Conservation (phyloP, 2,113 vertebrate genomes). For the Rhea pennata region DNA sequence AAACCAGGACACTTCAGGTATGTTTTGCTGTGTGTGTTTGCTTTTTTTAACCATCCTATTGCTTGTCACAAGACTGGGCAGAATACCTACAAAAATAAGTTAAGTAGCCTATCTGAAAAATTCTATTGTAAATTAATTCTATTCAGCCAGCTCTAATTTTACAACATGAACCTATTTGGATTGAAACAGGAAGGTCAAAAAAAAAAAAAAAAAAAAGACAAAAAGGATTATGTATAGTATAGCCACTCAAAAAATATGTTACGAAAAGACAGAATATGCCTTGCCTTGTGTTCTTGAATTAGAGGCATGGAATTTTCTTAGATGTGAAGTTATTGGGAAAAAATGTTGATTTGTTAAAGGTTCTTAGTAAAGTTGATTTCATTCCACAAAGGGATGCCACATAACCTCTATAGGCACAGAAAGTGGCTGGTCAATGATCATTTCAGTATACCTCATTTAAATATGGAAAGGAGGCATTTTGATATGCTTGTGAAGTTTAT, state of each 20-base stretch:
- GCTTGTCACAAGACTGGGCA: background rate
- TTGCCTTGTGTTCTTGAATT: background rate
- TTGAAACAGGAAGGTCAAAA: background rate
- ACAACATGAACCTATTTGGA: background rate
- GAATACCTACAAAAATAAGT: background rate
- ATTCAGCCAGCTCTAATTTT: background rate
- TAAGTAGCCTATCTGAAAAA: background rate
- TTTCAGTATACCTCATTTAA: background rate
- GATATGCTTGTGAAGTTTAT: background rate
- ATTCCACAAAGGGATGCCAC: background rate
- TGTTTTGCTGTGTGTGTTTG: background rate
- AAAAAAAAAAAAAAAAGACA: background rate
- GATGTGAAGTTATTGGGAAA: background rate
- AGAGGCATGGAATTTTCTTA: background rate
- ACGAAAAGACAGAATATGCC: background rate
- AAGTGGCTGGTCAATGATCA: background rate
- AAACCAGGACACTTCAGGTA: background rate
- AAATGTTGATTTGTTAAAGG: background rate
- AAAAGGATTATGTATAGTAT: background rate
- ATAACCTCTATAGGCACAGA: background rate
- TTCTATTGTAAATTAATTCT: background rate
- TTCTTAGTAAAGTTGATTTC: background rate
- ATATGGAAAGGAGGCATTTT: background rate
- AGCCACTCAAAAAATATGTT: background rate
- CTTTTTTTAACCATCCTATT: background rate